A percentile compares a stretch with the other conserved stretches of the same genome.
Conservation (phyloP, 37 sponge, comb jelly and placozoan genomes). For the Geodia barretti region DNA sequence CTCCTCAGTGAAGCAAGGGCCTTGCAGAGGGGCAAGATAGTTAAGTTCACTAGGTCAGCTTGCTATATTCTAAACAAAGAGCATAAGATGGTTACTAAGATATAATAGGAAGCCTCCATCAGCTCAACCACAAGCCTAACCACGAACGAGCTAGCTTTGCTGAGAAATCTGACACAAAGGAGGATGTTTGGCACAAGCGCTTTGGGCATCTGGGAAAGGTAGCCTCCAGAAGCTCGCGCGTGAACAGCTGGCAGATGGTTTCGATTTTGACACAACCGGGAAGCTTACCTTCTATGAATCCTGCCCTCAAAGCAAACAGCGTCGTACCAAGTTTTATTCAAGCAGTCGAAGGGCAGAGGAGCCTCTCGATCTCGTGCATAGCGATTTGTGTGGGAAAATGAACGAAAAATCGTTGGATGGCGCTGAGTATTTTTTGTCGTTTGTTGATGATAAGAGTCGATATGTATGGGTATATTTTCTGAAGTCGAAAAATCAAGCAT, state of each 20-base stretch:
- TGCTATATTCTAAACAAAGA: slow-evolving; percentile 31
- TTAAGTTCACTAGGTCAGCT: slow-evolving; percentile 21
- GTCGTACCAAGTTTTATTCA: slow-evolving; percentile 27
- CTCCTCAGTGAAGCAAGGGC: slow-evolving; percentile 57
- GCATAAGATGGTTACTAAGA: slow-evolving; percentile 30
- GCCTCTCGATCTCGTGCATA: slow-evolving; percentile 46
- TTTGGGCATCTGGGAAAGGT: slow-evolving; percentile 38
- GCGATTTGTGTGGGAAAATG: slow-evolving; percentile 58
- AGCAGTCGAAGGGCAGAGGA: slow-evolving; percentile 32
- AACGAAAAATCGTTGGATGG: slow-evolving; percentile 47
- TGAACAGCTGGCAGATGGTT: slow-evolving; percentile 44
- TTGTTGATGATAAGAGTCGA: slow-evolving; percentile 56
- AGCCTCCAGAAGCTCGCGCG: slow-evolving; percentile 43
- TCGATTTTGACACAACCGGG: slow-evolving; percentile 27
- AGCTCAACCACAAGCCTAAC: slow-evolving; percentile 13
- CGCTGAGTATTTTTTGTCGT: slow-evolving; percentile 61
- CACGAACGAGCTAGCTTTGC: slow-evolving; percentile 7
- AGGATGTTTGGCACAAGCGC: slow-evolving; percentile 58
- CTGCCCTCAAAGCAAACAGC: slow-evolving; percentile 59
- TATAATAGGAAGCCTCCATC: slow-evolving; percentile 42
- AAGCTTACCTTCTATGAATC: slow-evolving; percentile 58
- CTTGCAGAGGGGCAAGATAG: slow-evolving; percentile 35
- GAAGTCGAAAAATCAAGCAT: slow-evolving; percentile 47
- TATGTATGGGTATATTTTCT: slow-evolving; percentile 69
- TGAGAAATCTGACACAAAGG: slow-evolving; percentile 35